phyloP scores from a whole-genome alignment of 2,797 vertebrate species.

The Forpus xanthops region DNA sequence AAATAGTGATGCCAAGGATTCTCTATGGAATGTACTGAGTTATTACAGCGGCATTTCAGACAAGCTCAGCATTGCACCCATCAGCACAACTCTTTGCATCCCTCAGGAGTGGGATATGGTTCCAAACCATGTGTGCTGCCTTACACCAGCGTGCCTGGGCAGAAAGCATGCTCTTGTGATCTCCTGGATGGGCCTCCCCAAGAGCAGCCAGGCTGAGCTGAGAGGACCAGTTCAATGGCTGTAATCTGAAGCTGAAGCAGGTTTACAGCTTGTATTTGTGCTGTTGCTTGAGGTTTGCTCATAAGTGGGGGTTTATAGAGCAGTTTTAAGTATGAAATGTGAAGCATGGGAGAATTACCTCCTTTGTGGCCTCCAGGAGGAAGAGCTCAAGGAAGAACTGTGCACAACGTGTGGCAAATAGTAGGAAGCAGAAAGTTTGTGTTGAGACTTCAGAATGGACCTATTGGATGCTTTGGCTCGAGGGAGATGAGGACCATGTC shows the following conservation, averaged over 20 bases:
- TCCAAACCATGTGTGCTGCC: not conserved
- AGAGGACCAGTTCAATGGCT: not conserved
- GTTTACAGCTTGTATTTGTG: not conserved
- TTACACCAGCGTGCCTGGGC: rapidly evolving
- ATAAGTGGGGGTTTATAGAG: not conserved
- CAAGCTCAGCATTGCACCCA: not conserved
- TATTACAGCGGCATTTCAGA: not conserved
- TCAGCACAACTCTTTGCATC: not conserved
- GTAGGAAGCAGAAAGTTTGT: not conserved
- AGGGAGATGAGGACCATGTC: not conserved
- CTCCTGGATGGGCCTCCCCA: not conserved
- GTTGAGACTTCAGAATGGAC: not conserved
- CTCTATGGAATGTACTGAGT: not conserved
- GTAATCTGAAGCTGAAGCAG: not conserved
- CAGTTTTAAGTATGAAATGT: not conserved
- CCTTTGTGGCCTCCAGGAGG: not conserved
- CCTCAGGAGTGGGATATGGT: not conserved
- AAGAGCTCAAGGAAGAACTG: not conserved
- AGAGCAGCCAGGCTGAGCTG: not conserved
- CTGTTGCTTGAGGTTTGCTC: not conserved
- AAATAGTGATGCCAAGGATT: not conserved
- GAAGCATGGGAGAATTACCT: not conserved
- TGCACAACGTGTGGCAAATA: not conserved
- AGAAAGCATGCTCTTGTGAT: not conserved
- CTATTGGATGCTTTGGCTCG: not conserved